Evolutionary conservation across 2,797 vertebrate species (phyloP).

Genomic region (Eulemur albifrons): DNA sequence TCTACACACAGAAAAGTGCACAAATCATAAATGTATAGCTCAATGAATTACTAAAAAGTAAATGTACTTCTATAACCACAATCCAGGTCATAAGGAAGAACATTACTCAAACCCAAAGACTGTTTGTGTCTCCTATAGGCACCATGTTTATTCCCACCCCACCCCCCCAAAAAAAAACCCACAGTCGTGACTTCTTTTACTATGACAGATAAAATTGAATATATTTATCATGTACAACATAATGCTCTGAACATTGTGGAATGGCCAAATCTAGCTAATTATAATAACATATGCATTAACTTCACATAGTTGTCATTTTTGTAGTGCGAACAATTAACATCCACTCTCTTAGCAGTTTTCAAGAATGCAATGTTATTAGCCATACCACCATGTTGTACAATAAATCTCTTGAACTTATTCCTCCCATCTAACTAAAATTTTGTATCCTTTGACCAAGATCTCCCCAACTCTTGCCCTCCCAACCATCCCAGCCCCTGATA

Average conservation of each 20-base stretch:
- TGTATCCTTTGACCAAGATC: background rate
- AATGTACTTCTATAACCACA: background rate
- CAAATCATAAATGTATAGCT: background rate
- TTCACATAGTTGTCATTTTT: background rate
- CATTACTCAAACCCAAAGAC: background rate
- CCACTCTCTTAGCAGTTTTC: background rate
- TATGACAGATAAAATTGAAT: background rate
- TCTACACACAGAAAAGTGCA: background rate
- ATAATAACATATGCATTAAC: background rate
- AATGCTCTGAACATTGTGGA: background rate
- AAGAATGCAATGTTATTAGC: background rate
- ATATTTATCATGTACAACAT: background rate
- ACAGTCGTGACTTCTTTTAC: background rate
- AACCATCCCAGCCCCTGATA: background rate
- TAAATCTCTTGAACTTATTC: background rate
- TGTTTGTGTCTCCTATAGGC: background rate
- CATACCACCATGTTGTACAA: background rate
- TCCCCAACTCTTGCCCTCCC: background rate
- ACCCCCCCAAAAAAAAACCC: background rate
- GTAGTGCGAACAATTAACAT: background rate
- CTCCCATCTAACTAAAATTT: background rate
- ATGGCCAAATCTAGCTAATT: background rate
- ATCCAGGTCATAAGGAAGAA: background rate
- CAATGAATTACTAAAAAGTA: background rate
- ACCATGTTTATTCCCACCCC: background rate